These are phyloP conservation scores for Biston betularia DNA, from an alignment of 2,888 invertebrate genomes.

Conservation along the genomic window DNA sequence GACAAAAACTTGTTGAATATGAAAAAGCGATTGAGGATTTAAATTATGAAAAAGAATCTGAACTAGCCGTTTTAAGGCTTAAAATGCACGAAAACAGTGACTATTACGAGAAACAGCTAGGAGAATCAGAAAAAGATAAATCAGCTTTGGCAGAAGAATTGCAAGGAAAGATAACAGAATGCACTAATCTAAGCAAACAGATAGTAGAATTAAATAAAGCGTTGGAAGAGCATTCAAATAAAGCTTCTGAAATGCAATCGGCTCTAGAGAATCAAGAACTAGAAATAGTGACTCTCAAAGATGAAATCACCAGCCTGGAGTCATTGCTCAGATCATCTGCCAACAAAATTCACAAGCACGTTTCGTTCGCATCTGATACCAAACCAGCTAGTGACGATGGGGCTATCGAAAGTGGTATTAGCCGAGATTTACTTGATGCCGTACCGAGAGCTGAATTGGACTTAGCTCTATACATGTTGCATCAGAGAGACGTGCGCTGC, in stretches of 20 bases:
- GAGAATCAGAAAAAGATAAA: slow-evolving; percentile 66
- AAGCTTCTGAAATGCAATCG: slow-evolving; percentile 85
- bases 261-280: slow-evolving; percentile 90
- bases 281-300: slow-evolving; percentile 90
- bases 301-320: slow-evolving; percentile 83
- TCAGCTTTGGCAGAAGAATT: slow-evolving; percentile 64
- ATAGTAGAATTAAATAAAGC: slow-evolving; percentile 83
- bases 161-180: slow-evolving; percentile 78
- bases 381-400: slow-evolving; percentile 64
- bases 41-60: slow-evolving; percentile 83
- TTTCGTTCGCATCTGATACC: slow-evolving; percentile 78
- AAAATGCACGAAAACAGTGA: slow-evolving; percentile 81
- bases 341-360: slow-evolving; percentile 77
- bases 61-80: slow-evolving; percentile 82
- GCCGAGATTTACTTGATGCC: slow-evolving; percentile 69
- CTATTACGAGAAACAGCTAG: slow-evolving; percentile 60
- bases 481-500: slow-evolving; percentile 94
- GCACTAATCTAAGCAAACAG: slow-evolving; percentile 78
- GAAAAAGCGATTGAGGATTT: slow-evolving; percentile 80
- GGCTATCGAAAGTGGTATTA: slow-evolving; percentile 49
- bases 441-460: slow-evolving; percentile 90
- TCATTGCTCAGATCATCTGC: slow-evolving; percentile 62
- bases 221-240: slow-evolving; percentile 84
- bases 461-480: slow-evolving; percentile 93
- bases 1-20: slow-evolving; percentile 69